Base-by-base conservation (phyloP, 2,888 invertebrate genomes). In the Megaustenia siamemsis region DNA sequence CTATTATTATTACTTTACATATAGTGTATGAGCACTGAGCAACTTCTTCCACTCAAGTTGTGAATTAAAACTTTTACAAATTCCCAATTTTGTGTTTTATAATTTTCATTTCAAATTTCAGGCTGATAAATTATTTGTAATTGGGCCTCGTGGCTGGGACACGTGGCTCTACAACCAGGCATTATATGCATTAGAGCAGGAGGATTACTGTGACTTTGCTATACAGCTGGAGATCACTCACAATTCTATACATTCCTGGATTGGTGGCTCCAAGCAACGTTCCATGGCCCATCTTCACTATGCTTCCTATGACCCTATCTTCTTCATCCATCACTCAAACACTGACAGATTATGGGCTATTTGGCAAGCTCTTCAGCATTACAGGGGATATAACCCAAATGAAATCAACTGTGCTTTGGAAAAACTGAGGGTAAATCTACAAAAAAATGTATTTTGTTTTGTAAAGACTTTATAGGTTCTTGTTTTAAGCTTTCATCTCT, bases 161-260 rank as follows among this genome's bases (percentile, higher is more conserved):
- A 89, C 87, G 1, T 89, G 88, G 88, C 78, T 86, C 15, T 87
- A 83, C 56, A 77, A 86, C 21, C 87, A 87, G 76, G 86, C 82
- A 32, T 77, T 89, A 21, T 66, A 83, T 32, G 88, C 88, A 21
- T 69, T 87, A 35, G 87, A 88, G 73, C 87, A 88, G 73, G 88
- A 88, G 43, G 82, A 88, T 73, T 88, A 78, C 69, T 88, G 88
- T 73, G 87, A 88, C 83, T 88, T 88, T 71, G 87, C 87, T 63
- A 78, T 88, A 0, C 88, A 89, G 82, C 86, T 88, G 69, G 88
- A 89, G 83, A 85, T 88, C 28, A 83, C 86, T 38, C 88, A 89
- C 85, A 89, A 89, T 56, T 86, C 83, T 18, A 82, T 88, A 38
- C 88, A 89, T 76, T 60, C 83, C 0, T 86, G 87, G 84, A 45